Percentiles rank a stretch among this genome's conserved stretches.
phyloP scores from a whole-genome alignment of 2,888 invertebrate species.

The Cristatella mucedo region DNA sequence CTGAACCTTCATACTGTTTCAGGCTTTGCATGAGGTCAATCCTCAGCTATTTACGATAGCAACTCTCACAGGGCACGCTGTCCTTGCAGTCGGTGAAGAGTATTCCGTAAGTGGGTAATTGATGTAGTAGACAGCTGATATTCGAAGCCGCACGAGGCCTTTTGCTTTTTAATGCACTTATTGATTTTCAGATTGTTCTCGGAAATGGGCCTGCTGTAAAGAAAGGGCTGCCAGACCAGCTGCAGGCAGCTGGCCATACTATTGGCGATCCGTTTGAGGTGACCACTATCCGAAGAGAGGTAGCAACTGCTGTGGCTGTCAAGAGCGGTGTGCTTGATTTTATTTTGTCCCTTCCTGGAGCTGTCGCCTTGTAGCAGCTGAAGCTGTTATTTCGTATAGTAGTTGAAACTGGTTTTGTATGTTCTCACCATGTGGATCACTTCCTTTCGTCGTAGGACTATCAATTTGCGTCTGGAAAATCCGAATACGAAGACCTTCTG shows the following conservation, averaged over 20 bases:
- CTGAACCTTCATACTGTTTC: too few species aligned
- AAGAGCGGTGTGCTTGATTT: too few species aligned
- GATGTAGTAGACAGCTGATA: too few species aligned
- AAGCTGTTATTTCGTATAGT: too few species aligned
- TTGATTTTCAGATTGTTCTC: conserved; percentile 45
- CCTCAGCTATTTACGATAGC: conserved; percentile 77
- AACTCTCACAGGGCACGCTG: conserved; percentile 73
- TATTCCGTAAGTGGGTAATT: conserved; percentile 46
- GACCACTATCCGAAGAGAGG: conserved; percentile 36
- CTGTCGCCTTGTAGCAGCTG: too few species aligned
- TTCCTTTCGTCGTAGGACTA: conserved; percentile 35
- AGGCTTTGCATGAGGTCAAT: conserved; percentile 53
- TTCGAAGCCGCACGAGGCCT: not conserved
- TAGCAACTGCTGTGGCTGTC: too few species aligned
- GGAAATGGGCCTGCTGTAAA: conserved; percentile 58
- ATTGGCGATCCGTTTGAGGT: conserved; percentile 69
- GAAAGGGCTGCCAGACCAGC: conserved; percentile 43
- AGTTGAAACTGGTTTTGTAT: conserved; percentile 11
- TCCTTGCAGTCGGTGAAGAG: conserved; percentile 41
- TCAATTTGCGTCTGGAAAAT: conserved; percentile 43
- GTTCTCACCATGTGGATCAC: conserved; percentile 17
- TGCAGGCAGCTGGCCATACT: conserved; percentile 53
- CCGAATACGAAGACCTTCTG: conserved; percentile 66
- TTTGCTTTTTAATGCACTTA: conserved; percentile 1
- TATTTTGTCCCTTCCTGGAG: too few species aligned